These are phyloP conservation scores for Alectura lathami DNA, from an alignment of 2,113 vertebrate species.

Conservation along the genomic window DNA sequence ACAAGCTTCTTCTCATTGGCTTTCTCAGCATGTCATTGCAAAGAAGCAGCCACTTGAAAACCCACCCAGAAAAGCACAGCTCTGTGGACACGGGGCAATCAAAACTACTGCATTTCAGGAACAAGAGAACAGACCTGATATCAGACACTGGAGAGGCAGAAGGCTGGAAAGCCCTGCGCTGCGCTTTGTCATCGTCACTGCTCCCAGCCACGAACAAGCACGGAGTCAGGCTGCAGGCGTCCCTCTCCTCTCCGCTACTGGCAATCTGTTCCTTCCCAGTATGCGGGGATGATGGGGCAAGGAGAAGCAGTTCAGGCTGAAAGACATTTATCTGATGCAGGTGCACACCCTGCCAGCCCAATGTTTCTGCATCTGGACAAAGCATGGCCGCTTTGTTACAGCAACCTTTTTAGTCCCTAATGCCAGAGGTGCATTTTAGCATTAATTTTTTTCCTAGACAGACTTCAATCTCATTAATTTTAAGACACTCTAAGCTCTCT, in stretches of 20 bases:
- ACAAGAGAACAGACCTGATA: not conserved
- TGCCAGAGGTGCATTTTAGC: not conserved
- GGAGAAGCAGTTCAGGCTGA: not conserved
- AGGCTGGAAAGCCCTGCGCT: fast-evolving
- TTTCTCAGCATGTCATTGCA: not conserved
- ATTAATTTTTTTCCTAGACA: constrained; percentile 1
- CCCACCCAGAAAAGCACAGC: fast-evolving
- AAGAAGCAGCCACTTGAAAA: fast-evolving
- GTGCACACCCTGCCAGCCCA: not conserved
- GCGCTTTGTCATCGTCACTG: not conserved
- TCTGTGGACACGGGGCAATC: not conserved
- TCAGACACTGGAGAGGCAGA: not conserved
- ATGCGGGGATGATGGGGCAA: fast-evolving
- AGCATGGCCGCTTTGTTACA: not conserved
- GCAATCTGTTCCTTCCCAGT: not conserved
- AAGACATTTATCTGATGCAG: not conserved
- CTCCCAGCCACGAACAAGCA: not conserved
- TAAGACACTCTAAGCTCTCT: constrained; percentile 44
- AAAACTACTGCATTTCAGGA: not conserved
- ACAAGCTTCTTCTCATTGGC: fast-evolving
- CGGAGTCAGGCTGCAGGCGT: not conserved
- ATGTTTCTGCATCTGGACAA: not conserved
- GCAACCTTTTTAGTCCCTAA: not conserved
- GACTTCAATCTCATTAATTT: constrained; percentile 61
- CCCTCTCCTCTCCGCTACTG: not conserved